Evolutionary conservation across 2,888 invertebrate genomes (phyloP).

Genomic region (Lepidochitona cinerea): DNA sequence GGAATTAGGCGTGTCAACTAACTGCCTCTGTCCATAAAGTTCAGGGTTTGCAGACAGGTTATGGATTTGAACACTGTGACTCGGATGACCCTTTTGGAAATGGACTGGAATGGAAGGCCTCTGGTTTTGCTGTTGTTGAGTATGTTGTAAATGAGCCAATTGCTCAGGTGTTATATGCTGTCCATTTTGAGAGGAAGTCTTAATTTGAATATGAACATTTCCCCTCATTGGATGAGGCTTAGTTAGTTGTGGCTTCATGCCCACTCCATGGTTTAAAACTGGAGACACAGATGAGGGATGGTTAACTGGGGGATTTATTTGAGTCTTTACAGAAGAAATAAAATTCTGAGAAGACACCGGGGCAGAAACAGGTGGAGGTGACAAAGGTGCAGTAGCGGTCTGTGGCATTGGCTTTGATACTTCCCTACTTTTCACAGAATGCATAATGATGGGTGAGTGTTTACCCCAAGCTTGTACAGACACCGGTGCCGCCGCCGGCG

Average conservation of each 20-base stretch:
- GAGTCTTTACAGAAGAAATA: slow-evolving; percentile 62
- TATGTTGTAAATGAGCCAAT: slow-evolving; percentile 50
- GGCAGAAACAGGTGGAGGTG: slow-evolving; percentile 57
- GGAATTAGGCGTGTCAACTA: slow-evolving; percentile 52
- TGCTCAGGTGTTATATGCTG: slow-evolving; percentile 71
- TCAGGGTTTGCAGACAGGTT: slow-evolving; percentile 25
- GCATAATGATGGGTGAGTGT: slow-evolving; percentile 96
- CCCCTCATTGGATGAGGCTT: slow-evolving; percentile 2
- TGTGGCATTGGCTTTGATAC: slow-evolving; percentile 94
- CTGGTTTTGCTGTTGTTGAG: slow-evolving; percentile 27
- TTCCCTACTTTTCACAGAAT: slow-evolving; percentile 95
- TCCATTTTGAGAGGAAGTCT: slow-evolving; percentile 19
- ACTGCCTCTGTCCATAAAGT: slow-evolving; percentile 20
- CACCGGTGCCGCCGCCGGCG: slow-evolving; percentile 70
- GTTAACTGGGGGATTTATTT: slow-evolving; percentile 61
- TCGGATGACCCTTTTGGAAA: slow-evolving; percentile 27
- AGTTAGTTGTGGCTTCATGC: background rate
- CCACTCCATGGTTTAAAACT: background rate
- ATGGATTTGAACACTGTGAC: slow-evolving; percentile 30
- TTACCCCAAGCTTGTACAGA: slow-evolving; percentile 88
- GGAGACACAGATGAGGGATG: slow-evolving; percentile 14
- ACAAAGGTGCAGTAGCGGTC: slow-evolving; percentile 93
- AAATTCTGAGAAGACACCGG: slow-evolving; percentile 71
- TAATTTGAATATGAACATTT: slow-evolving; percentile 47
- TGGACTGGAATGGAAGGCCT: slow-evolving; percentile 38